phyloP scores from a whole-genome alignment of 1,140 invertebrate genomes.

The Dinoponera quadriceps region DNA sequence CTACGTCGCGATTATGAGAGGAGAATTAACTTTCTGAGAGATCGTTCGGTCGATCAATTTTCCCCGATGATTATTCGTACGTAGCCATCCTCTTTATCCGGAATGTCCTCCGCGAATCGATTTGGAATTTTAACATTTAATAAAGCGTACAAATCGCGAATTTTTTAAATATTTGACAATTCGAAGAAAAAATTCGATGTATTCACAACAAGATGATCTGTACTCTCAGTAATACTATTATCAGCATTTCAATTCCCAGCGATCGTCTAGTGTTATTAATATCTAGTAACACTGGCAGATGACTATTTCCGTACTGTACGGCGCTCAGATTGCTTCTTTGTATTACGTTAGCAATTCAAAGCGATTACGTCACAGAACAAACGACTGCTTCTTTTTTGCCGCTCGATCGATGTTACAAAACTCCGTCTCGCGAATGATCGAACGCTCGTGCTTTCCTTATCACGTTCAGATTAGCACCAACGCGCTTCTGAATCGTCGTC shows the following conservation, averaged over 20 bases:
- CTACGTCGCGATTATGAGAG: background rate
- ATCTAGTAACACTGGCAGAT: too few species aligned
- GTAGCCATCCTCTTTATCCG: background rate
- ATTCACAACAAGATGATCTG: too few species aligned
- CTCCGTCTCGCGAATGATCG: background rate
- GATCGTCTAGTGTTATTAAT: too few species aligned
- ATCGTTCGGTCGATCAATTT: background rate
- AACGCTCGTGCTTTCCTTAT: constrained; percentile 9
- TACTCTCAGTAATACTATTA: too few species aligned
- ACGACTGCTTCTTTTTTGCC: background rate
- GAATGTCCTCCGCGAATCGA: too few species aligned
- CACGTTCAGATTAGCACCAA: constrained; percentile 24
- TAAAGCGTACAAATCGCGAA: too few species aligned
- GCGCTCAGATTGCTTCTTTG: background rate
- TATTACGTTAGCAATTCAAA: constrained; percentile 30
- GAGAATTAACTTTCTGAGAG: background rate
- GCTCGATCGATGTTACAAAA: constrained; percentile 29
- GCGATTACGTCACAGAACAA: constrained; percentile 27
- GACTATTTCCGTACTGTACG: too few species aligned
- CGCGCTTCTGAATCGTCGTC: constrained; percentile 12
- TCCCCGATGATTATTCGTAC: background rate
- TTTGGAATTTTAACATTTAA: too few species aligned
- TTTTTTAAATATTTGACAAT: too few species aligned
- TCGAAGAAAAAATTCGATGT: too few species aligned
- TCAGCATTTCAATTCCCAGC: too few species aligned